Percentiles rank a stretch among this genome's conserved stretches.
Conservation (phyloP, 2,888 invertebrate species). For the Meghimatium bilineatum region DNA sequence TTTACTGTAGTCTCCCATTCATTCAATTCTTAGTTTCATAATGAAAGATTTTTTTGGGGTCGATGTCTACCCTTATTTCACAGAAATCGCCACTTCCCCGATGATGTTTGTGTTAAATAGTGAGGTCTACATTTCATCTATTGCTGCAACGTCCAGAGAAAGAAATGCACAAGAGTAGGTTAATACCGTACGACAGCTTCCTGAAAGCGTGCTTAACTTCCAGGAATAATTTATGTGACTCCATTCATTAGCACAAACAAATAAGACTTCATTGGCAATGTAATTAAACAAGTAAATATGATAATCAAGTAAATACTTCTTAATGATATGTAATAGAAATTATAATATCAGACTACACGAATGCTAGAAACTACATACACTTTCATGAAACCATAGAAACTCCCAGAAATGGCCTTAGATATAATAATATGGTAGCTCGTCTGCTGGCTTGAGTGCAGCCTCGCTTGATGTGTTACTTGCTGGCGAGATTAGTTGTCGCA, state of each 20-base stretch:
- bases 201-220: neutral
- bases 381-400: neutral
- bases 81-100: too few relatives aligned
- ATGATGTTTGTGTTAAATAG: too few relatives aligned
- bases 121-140: too few relatives aligned
- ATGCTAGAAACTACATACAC: neutral
- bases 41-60: too few relatives aligned
- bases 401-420: neutral
- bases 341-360: neutral
- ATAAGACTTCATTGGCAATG: too few relatives aligned
- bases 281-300: neutral
- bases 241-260: too few relatives aligned
- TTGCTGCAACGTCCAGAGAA: too few relatives aligned
- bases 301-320: neutral
- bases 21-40: too few relatives aligned
- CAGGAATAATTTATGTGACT: neutral
- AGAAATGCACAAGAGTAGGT: too few relatives aligned
- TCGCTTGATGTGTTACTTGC: conserved; percentile 40
- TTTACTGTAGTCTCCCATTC: too few relatives aligned
- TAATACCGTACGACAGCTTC: neutral
- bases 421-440: neutral
- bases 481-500: conserved; percentile 41
- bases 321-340: neutral
- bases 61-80: too few relatives aligned
- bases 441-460: neutral